Base-by-base conservation (phyloP, 2,797 vertebrate genomes). In the Pantherophis vulpinus region DNA sequence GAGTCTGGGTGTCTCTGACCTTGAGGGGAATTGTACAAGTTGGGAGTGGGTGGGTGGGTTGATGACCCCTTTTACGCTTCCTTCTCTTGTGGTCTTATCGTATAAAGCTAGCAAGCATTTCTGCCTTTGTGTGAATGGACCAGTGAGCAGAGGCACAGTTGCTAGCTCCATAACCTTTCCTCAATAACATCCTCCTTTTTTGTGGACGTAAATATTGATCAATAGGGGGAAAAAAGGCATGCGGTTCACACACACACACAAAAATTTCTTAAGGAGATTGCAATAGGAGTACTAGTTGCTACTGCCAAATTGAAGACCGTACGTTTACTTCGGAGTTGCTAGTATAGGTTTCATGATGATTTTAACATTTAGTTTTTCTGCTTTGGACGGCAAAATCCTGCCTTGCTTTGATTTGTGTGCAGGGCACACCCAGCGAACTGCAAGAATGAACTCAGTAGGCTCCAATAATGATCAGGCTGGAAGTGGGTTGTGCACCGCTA, bases 381-480 rank as follows among this genome's bases (percentile, higher is more conserved):
- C 79, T 89, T 95, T 66, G 79, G 95, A 91, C 88, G 25, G 63
- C 94, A 90, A 96, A 79, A 92, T 94, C 94, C 92, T 51, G 93
- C 29, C 32, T 93, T 95, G 94, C 94, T 92, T 87, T 61, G 92
- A 93, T 95, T 91, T 70, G 91, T 90, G 14, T 66, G 92, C 56
- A 91, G 58, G 27, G 61, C 60, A 94, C 56, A 88, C 89, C 94
- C 91, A 94, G 61, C 74, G 83, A 95, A 91, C 54, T 86, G 16
- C 12, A 94, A 63, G n/a, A 93, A 91, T 94, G 92, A 51, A 89
- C 93, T 87, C 63, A 58, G 93, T 95, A 95, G 94, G 87, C 91
- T 93, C 94, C 93, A 91, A 97, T 97, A 97, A 97, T 97, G 95
- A 96, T 91, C 91, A 94, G 96, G 90, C 70, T 92, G 94, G 95